phyloP scores from a whole-genome alignment of 2,888 invertebrate species.

The Pollenia griseotomentosa region DNA sequence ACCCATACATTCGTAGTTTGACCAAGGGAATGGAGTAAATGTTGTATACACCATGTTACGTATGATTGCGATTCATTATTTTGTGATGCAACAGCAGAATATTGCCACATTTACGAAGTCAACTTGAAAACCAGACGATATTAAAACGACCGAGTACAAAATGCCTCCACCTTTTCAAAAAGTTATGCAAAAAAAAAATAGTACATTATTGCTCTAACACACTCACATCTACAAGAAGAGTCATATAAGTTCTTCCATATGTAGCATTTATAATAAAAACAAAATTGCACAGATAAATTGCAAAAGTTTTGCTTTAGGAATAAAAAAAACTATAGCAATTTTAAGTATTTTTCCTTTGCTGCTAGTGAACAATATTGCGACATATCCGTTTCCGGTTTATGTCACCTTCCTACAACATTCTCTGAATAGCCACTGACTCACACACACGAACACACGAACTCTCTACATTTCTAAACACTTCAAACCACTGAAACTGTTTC shows the following conservation, averaged over 20 bases:
- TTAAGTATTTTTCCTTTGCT: background rate
- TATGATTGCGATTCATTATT: conserved; percentile 49
- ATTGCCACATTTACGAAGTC: conserved; percentile 47
- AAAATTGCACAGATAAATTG: conserved; percentile 11
- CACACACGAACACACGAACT: background rate
- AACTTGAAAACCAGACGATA: conserved; percentile 39
- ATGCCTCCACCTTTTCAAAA: background rate
- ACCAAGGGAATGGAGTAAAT: conserved; percentile 15
- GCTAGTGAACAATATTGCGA: conserved; percentile 51
- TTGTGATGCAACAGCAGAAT: conserved; percentile 49
- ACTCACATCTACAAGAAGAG: background rate
- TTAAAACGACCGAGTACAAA: background rate
- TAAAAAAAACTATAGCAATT: conserved; percentile 10
- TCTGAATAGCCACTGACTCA: conserved; percentile 1
- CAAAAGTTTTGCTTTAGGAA: background rate
- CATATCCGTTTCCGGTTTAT: conserved; percentile 73
- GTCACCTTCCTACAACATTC: conserved; percentile 41
- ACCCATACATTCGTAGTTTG: background rate
- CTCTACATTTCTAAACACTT: conserved; percentile 58
- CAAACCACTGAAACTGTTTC: conserved; percentile 3
- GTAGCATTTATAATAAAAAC: conserved; percentile 16
- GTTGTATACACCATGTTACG: conserved; percentile 20
- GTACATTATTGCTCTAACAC: background rate
- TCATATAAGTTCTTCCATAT: conserved; percentile 8
- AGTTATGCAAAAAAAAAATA: background rate